phyloP scores from a whole-genome alignment of 92 coral and sea anemone genomes.

The Meandrina meandrites region DNA sequence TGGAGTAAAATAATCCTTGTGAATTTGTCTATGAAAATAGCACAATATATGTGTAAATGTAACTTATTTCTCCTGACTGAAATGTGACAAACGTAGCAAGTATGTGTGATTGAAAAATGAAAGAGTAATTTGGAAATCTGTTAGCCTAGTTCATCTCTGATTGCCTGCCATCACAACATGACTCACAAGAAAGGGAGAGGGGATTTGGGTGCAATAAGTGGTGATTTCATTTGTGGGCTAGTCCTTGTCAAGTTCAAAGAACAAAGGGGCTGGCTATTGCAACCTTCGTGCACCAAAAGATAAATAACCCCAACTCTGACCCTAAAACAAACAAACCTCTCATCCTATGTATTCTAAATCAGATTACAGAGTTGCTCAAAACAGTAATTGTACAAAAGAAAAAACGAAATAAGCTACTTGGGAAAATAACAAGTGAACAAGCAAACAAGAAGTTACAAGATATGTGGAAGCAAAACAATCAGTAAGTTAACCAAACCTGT shows the following conservation, averaged over 20 bases:
- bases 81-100: neutral
- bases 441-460: neutral
- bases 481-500: conserved; percentile 5
- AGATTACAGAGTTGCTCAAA: neutral
- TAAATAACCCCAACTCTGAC: too few species aligned
- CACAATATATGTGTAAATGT: neutral
- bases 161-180: too few species aligned
- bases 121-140: neutral
- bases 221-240: too few species aligned
- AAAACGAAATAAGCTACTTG: too few species aligned
- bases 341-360: neutral
- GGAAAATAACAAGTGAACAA: neutral
- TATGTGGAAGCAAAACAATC: neutral
- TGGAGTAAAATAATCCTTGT: conserved; percentile 27
- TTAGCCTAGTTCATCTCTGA: too few species aligned
- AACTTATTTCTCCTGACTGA: neutral
- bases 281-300: too few species aligned
- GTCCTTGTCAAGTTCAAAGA: too few species aligned
- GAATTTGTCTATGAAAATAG: neutral
- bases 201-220: too few species aligned
- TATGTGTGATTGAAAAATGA: neutral
- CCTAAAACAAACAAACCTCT: too few species aligned
- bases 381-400: too few species aligned
- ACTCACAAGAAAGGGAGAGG: too few species aligned
- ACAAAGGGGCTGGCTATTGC: too few species aligned